Percentiles rank a stretch among this genome's conserved stretches.
Evolutionary conservation across 2,797 vertebrate species (phyloP).

Genomic region (Simalia tracyae): DNA sequence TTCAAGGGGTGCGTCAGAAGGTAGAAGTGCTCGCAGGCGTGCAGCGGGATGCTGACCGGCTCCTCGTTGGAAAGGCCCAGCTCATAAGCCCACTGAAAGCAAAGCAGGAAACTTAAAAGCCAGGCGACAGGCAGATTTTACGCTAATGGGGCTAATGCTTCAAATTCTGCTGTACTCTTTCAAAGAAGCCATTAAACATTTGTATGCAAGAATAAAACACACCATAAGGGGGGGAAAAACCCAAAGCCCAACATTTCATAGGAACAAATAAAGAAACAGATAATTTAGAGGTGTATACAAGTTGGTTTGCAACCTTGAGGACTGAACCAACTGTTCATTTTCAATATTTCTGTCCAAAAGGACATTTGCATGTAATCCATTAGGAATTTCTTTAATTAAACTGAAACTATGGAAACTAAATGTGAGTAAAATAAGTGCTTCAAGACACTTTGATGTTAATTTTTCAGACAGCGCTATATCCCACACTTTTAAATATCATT

Average conservation of each 20-base stretch:
- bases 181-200: background rate
- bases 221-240: background rate
- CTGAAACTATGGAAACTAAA: background rate
- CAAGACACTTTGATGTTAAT: background rate
- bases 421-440: background rate
- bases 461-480: background rate
- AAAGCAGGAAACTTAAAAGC: background rate
- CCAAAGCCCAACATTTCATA: background rate
- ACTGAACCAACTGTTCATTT: background rate
- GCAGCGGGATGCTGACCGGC: constrained; percentile 91
- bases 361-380: background rate
- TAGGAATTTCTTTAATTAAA: background rate
- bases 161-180: background rate
- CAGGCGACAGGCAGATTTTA: fast-evolving
- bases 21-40: constrained; percentile 98
- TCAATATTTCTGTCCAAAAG: background rate
- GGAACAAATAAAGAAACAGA: background rate
- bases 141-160: background rate
- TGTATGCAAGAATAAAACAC: background rate
- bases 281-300: background rate
- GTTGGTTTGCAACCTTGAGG: background rate
- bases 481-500: background rate
- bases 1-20: constrained; percentile 89
- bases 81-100: constrained; percentile 94
- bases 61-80: constrained; percentile 90